Evolutionary conservation across 2,113 vertebrate genomes (phyloP).

Genomic region (Etia nguti): DNA sequence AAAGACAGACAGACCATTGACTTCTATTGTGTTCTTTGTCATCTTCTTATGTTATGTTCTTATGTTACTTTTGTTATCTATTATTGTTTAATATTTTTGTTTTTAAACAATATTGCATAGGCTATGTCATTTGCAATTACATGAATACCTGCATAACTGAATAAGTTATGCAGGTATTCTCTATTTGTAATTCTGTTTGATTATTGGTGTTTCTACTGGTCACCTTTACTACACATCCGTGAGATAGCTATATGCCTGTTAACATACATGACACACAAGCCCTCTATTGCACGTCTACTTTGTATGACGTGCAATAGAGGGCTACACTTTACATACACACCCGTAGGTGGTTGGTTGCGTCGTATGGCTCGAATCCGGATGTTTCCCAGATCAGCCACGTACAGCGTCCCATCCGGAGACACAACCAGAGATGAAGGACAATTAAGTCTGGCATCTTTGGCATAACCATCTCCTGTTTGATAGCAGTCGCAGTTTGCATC

Average conservation of each 20-base stretch:
- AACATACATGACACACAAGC: neutral
- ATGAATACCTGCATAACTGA: neutral
- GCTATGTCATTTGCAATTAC: neutral
- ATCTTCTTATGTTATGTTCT: neutral
- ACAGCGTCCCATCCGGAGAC: conserved; percentile 91
- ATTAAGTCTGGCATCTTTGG: conserved; percentile 92
- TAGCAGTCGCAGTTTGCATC: conserved; percentile 98
- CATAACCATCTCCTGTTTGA: conserved; percentile 91
- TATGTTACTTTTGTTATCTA: neutral
- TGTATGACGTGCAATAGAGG: too few relatives aligned
- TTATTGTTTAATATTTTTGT: neutral
- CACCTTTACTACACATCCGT: neutral
- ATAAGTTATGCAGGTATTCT: neutral
- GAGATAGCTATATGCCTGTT: neutral
- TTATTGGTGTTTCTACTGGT: neutral
- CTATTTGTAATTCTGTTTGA: neutral
- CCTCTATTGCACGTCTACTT: neutral
- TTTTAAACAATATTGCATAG: neutral
- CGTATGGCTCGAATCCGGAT: conserved; percentile 92
- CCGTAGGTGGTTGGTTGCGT: conserved; percentile 83
- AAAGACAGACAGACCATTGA: neutral
- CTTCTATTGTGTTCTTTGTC: neutral
- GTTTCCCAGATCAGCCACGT: conserved; percentile 93
- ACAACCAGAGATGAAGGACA: conserved; percentile 91
- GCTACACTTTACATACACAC: conserved; percentile 8